Evolutionary conservation across 1,140 invertebrate genomes (phyloP).

Genomic region (Ladona fulva): DNA sequence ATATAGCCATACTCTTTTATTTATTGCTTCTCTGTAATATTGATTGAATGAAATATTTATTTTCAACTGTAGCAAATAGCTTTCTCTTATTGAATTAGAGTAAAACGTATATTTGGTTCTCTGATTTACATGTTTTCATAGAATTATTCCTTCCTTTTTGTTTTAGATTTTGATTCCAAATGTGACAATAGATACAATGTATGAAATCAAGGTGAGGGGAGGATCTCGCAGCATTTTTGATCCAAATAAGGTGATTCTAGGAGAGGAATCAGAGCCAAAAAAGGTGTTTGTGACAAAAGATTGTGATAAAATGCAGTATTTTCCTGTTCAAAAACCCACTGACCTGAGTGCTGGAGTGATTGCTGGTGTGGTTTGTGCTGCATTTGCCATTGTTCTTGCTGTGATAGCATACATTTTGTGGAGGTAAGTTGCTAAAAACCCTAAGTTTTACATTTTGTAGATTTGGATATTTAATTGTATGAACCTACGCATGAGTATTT

Average conservation of each 20-base stretch:
- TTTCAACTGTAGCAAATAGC: too few relatives aligned
- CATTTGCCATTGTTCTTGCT: slow-evolving; percentile 58
- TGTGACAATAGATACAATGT: slow-evolving; percentile 61
- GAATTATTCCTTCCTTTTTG: slow-evolving; percentile 15
- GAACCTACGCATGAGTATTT: too few relatives aligned
- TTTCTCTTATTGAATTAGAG: too few relatives aligned
- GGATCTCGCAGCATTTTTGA: slow-evolving; percentile 59
- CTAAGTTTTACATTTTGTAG: too few relatives aligned
- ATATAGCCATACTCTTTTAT: too few relatives aligned
- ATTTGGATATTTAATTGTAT: too few relatives aligned
- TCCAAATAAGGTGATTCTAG: slow-evolving; percentile 50
- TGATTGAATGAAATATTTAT: too few relatives aligned
- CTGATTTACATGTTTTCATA: background rate
- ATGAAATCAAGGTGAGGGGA: slow-evolving; percentile 63
- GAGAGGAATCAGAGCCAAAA: slow-evolving; percentile 51
- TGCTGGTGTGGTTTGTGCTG: slow-evolving; percentile 62
- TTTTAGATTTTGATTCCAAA: slow-evolving; percentile 62
- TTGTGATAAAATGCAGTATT: slow-evolving; percentile 53
- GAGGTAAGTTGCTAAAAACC: slow-evolving; percentile 49
- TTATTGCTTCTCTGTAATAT: too few relatives aligned
- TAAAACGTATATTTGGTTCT: too few relatives aligned
- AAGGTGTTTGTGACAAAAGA: slow-evolving; percentile 56
- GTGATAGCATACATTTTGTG: slow-evolving; percentile 63
- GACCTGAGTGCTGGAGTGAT: slow-evolving; percentile 62
- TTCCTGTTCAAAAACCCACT: slow-evolving; percentile 42